A percentile compares a stretch with the other conserved stretches of the same genome.
Evolutionary conservation across 2,113 vertebrate genomes (phyloP).

Genomic region (Notarius quadriscutis): DNA sequence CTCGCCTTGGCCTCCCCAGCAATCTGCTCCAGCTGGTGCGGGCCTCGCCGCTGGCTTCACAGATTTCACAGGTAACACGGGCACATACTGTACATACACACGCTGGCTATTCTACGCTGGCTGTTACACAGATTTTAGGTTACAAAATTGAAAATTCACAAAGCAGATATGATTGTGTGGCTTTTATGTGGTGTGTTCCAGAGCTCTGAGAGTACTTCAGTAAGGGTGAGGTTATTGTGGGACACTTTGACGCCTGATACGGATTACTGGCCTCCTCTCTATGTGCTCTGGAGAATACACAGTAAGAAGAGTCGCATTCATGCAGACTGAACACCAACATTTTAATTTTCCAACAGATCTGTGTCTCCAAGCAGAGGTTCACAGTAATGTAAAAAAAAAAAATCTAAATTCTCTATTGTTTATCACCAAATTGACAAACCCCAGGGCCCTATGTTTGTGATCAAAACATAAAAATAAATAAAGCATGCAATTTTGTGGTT

Average conservation of each 20-base stretch:
- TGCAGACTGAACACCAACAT: background rate
- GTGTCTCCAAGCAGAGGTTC: background rate
- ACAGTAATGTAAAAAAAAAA: background rate
- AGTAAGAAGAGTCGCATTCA: conserved; percentile 73
- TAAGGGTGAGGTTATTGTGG: conserved; percentile 84
- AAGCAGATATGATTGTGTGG: background rate
- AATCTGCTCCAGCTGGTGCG: conserved; percentile 83
- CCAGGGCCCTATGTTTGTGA: background rate
- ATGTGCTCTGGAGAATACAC: conserved; percentile 87
- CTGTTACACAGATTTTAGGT: background rate
- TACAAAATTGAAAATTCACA: background rate
- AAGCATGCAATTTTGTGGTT: background rate
- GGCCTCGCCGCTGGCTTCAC: conserved; percentile 70
- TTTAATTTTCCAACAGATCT: background rate
- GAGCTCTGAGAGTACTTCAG: conserved; percentile 54
- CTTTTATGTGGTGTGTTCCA: conserved; percentile 25
- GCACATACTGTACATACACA: background rate
- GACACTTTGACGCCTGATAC: conserved; percentile 84
- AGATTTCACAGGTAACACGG: conserved; percentile 67
- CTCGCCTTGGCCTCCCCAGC: conserved; percentile 81
- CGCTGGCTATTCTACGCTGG: background rate
- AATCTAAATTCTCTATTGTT: background rate
- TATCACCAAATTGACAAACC: background rate
- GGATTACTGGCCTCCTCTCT: conserved; percentile 85
- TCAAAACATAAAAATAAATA: background rate